A percentile compares a stretch with the other conserved stretches of the same genome.
Evolutionary conservation across 2,888 invertebrate species (phyloP).

Genomic region (Tiliacea citrago): DNA sequence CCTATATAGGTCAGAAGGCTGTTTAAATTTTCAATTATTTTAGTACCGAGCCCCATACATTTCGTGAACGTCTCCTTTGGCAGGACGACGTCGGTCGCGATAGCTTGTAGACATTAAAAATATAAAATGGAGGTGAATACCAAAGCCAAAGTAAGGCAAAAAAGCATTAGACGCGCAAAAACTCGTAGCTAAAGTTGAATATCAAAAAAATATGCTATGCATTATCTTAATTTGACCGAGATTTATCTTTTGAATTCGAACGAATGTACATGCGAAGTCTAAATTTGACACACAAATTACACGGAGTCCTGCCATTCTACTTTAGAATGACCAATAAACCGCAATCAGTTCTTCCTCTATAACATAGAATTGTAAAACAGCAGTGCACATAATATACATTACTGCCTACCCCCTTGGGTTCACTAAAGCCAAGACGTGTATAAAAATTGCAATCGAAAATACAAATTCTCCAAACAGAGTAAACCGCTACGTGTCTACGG

Average conservation of each 20-base stretch:
- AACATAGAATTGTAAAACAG: neutral
- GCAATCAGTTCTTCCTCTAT: neutral
- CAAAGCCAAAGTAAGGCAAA: neutral
- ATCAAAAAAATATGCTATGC: too few relatives aligned
- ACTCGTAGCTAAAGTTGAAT: neutral
- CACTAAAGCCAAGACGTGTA: conserved; percentile 2
- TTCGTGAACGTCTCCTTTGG: too few relatives aligned
- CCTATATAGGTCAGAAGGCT: too few relatives aligned
- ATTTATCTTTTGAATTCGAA: neutral
- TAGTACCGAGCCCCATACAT: too few relatives aligned
- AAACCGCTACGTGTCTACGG: conserved; percentile 57
- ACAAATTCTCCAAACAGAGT: conserved; percentile 23
- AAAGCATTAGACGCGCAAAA: neutral
- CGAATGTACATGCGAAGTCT: neutral
- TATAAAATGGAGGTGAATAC: neutral
- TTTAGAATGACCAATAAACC: neutral
- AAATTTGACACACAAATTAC: neutral
- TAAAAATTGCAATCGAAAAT: conserved; percentile 35
- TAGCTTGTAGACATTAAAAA: neutral
- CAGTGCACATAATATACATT: neutral
- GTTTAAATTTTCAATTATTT: too few relatives aligned
- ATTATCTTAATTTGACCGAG: neutral
- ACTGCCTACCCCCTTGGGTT: conserved; percentile 6
- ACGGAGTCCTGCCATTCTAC: neutral
- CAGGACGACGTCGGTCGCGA: too few relatives aligned